phyloP scores from a whole-genome alignment of 2,113 vertebrate species.

The Corythaeola cristata region DNA sequence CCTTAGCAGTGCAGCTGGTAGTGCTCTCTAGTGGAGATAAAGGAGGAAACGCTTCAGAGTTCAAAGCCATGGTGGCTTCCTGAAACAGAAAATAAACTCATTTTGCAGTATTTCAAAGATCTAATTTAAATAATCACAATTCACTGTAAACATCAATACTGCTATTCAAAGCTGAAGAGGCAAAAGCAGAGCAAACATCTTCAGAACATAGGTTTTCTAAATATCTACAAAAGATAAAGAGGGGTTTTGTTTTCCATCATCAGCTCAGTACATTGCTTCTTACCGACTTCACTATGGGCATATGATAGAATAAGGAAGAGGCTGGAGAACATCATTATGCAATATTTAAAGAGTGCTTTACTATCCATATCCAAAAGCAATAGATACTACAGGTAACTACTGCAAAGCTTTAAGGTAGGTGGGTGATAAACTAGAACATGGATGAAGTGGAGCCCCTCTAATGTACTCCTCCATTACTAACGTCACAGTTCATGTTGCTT shows the following conservation, averaged over 20 bases:
- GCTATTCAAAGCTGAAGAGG: neutral
- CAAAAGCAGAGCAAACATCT: neutral
- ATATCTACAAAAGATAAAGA: neutral
- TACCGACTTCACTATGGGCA: accelerated
- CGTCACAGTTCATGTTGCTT: accelerated
- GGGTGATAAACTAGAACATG: neutral
- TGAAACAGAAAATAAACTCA: neutral
- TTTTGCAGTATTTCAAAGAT: neutral
- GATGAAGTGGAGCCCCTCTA: neutral
- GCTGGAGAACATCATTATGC: neutral
- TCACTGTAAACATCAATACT: neutral
- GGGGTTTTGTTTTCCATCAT: neutral
- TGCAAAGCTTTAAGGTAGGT: neutral
- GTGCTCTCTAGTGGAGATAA: neutral
- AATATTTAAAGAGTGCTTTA: neutral
- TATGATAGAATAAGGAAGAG: neutral
- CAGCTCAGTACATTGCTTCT: neutral
- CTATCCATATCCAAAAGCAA: neutral
- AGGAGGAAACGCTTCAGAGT: neutral
- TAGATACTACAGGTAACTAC: neutral
- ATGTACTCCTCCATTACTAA: neutral
- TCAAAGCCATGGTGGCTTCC: neutral
- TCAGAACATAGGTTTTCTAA: neutral
- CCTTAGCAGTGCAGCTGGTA: neutral
- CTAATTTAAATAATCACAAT: neutral